These are phyloP conservation scores for Amiota mariae DNA, from an alignment of 2,888 invertebrate species.

Conservation along the genomic window DNA sequence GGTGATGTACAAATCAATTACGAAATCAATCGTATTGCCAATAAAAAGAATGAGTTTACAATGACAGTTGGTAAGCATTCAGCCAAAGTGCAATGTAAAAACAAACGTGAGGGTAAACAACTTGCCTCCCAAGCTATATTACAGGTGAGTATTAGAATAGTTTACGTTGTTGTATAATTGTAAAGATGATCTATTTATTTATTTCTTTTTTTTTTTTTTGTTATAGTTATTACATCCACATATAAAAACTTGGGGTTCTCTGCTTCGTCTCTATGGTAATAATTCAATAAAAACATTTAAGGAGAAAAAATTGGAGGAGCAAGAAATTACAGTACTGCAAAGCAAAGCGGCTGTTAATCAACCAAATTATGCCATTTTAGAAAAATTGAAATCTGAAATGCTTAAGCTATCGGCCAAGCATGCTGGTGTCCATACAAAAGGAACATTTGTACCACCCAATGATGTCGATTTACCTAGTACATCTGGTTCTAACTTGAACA, in stretches of 20 bases:
- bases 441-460: conserved; percentile 79
- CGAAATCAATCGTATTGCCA: conserved; percentile 88
- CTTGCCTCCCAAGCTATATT: conserved; percentile 95
- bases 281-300: conserved; percentile 92
- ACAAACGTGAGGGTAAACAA: conserved; percentile 97
- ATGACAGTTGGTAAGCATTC: conserved; percentile 95
- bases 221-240: conserved; percentile 91
- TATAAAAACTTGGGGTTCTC: conserved; percentile 94
- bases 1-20: conserved; percentile 91
- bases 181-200: background rate
- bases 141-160: conserved; percentile 76
- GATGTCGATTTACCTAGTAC: conserved; percentile 79
- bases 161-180: background rate
- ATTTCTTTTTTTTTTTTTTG: background rate
- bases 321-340: conserved; percentile 92
- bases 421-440: conserved; percentile 78
- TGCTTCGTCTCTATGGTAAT: conserved; percentile 93
- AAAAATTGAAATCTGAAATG: conserved; percentile 89
- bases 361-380: conserved; percentile 92
- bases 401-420: conserved; percentile 80
- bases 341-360: conserved; percentile 91
- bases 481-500: conserved; percentile 85
- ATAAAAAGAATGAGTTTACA: conserved; percentile 93
- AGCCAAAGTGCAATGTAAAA: conserved; percentile 93
- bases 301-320: conserved; percentile 93